A percentile compares a stretch with the other conserved stretches of the same genome.
Evolutionary conservation across 2,888 invertebrate species (phyloP).

Genomic region (Tupiocoris notatus): DNA sequence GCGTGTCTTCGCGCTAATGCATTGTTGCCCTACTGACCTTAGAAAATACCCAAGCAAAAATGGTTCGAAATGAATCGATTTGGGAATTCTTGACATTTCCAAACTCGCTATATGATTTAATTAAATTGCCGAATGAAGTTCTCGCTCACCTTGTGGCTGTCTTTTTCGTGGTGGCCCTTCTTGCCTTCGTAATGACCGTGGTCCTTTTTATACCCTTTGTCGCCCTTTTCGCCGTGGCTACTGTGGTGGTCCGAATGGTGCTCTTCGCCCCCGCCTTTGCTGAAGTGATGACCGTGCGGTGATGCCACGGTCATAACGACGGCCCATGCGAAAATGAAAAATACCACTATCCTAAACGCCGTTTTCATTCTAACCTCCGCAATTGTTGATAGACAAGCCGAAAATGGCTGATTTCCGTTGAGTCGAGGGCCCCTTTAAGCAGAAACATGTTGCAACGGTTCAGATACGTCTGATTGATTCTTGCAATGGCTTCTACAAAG

Average conservation of each 20-base stretch:
- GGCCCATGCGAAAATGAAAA: not conserved
- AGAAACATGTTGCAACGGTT: slow-evolving; percentile 23
- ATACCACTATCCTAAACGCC: not conserved
- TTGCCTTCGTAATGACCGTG: slow-evolving; percentile 61
- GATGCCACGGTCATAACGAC: not conserved
- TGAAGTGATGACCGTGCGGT: slow-evolving; percentile 55
- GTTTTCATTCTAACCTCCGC: not conserved
- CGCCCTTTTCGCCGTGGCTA: slow-evolving; percentile 68
- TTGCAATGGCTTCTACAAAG: not conserved
- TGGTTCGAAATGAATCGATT: too few species aligned
- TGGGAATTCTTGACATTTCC: too few species aligned
- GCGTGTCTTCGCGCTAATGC: too few species aligned
- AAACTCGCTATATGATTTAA: too few species aligned
- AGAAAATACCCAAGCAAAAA: too few species aligned
- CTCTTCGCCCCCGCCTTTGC: slow-evolving; percentile 67
- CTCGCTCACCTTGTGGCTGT: slow-evolving; percentile 57
- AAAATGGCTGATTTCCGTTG: not conserved
- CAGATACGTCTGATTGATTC: slow-evolving; percentile 27
- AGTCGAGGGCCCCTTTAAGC: slow-evolving; percentile 8
- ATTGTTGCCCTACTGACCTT: too few species aligned
- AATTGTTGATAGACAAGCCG: not conserved
- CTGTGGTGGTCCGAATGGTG: slow-evolving; percentile 65
- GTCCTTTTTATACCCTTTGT: slow-evolving; percentile 69
- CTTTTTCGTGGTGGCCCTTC: slow-evolving; percentile 74
- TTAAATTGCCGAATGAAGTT: too few species aligned